phyloP scores from a whole-genome alignment of 2,888 invertebrate species.

The Polietes domitor region DNA sequence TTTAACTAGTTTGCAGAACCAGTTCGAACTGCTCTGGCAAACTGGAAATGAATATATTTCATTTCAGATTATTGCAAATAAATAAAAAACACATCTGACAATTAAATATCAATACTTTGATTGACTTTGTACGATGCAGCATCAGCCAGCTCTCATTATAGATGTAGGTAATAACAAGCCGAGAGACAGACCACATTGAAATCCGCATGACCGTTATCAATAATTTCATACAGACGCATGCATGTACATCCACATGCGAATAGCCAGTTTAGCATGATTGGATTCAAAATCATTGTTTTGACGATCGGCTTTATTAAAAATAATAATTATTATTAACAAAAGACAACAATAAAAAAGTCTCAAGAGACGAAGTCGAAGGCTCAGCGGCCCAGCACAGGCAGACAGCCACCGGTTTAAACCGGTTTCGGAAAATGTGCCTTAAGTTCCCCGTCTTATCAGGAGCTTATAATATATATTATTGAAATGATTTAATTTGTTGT shows the following conservation, averaged over 20 bases:
- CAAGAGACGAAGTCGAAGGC: constrained; percentile 67
- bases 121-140: constrained; percentile 15
- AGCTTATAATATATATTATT: constrained; percentile 47
- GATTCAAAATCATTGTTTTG: constrained; percentile 7
- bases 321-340: constrained; percentile 25
- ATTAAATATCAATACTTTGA: constrained; percentile 12
- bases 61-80: constrained; percentile 5
- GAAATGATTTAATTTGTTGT: constrained; percentile 35
- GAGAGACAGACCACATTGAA: not conserved
- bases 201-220: constrained; percentile 72
- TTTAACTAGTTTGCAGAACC: constrained; percentile 20
- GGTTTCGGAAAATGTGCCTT: constrained; percentile 69
- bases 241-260: too few relatives aligned
- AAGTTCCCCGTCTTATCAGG: constrained; percentile 56
- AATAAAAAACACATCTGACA: constrained; percentile 19
- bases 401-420: constrained; percentile 71
- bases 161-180: too few relatives aligned
- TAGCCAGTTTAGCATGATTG: constrained; percentile 4
- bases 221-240: too few relatives aligned
- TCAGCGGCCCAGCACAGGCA: too few relatives aligned
- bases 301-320: constrained; percentile 1
- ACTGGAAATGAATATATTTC: constrained; percentile 11
- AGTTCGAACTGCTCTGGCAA: constrained; percentile 50
- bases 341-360: constrained; percentile 37
- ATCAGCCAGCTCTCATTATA: too few relatives aligned